Evolutionary conservation across 2,113 vertebrate species (phyloP), one percentile per base, ranked within the genome.

Genomic region (Tetrao urogallus): DNA sequence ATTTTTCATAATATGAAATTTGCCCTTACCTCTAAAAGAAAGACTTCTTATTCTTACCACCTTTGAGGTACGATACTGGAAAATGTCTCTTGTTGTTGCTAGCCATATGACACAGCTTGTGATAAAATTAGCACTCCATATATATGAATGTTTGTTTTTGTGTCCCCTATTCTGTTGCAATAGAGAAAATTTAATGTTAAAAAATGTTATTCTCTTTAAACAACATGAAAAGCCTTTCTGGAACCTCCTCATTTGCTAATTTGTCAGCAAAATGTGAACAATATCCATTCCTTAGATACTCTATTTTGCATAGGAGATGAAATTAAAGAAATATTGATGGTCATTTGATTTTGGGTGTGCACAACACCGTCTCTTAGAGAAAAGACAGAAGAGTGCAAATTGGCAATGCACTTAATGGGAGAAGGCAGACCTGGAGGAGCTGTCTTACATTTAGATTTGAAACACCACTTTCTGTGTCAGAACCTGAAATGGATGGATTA

Each of bases 1-100:
- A 25, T 65, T 88, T 77, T 76, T 77, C 63, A 81, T 22, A n/a
- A 40, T 40, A 69, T 43, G n/a, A 92, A 81, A 78, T 78, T 67
- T 71, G 3, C 32, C 34, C 47, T 74, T 77, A 17, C 21, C 90
- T 81, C n/a, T 70, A 50, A 82, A 27, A 88, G 38, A 63, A 87
- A 2, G 27, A 24, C 10, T 70, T 6, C 15, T 85, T 90, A 56
- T 22, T 92, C 11, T 74, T 93, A 86, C 32, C 38, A 2, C 5
- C 66, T 86, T n/a, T 80, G 30, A 66, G 38, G 15, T 64, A 82
- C 30, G 15, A 32, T 56, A 32, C 5, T 45, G 56, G 56, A 50
- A 77, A 64, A 16, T 77, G 19, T 0, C 0, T 3, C 7, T 82
- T 40, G 0, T 34, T 91, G 5, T 86, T 74, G 18, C 3, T 48